Percentiles rank a stretch among this genome's conserved stretches.
Conservation (phyloP, 2,113 vertebrate genomes). For the Oenanthe melanoleuca region DNA sequence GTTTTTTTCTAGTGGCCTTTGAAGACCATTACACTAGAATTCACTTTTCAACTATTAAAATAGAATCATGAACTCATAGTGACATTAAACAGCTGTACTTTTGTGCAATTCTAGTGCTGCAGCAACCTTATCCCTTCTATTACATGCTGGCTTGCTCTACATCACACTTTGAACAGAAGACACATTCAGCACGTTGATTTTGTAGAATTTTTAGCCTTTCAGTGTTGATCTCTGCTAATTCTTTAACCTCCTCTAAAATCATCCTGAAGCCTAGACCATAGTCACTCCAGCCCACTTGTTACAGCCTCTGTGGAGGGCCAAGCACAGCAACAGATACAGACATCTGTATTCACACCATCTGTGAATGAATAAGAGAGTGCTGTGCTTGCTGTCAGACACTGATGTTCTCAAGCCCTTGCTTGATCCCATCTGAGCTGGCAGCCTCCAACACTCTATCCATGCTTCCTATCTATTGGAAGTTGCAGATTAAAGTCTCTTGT, state of each 20-base stretch:
- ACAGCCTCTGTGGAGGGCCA: background rate
- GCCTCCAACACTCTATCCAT: background rate
- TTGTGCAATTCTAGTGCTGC: background rate
- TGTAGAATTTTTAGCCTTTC: background rate
- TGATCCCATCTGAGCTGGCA: background rate
- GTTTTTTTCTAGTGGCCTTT: background rate
- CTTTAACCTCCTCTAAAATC: background rate
- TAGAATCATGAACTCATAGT: background rate
- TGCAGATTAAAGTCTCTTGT: background rate
- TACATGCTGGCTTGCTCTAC: background rate
- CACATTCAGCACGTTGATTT: background rate
- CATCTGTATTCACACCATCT: background rate
- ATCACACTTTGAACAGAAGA: background rate
- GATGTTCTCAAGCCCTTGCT: background rate
- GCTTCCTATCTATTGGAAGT: background rate
- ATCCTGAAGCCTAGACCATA: background rate
- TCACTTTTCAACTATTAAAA: background rate
- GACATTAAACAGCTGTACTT: background rate
- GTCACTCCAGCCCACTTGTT: background rate
- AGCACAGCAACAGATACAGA: background rate
- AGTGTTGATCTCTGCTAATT: background rate
- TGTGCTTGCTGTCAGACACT: fast-evolving
- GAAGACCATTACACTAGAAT: background rate
- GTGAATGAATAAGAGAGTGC: background rate
- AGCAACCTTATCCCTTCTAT: background rate